A percentile compares a stretch with the other conserved stretches of the same genome.
phyloP scores from a whole-genome alignment of 1,140 invertebrate species.

The Neoseiulus cucumeris region DNA sequence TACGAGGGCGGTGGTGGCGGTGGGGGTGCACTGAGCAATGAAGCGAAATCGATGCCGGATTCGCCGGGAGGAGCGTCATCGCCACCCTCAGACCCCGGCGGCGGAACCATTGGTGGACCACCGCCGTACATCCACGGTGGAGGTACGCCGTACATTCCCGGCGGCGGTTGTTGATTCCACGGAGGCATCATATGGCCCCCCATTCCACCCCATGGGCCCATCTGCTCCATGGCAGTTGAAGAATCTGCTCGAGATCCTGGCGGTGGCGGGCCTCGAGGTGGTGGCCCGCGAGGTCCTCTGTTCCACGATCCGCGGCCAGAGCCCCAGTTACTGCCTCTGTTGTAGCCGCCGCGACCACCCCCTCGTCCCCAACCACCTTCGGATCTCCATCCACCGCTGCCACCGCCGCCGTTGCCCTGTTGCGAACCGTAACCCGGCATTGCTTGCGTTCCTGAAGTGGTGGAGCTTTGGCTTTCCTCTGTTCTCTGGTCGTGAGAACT shows the following conservation, averaged over 20 bases:
- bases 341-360: background rate
- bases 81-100: background rate
- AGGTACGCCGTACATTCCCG: background rate
- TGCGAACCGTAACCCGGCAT: background rate
- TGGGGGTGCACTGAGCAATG: background rate
- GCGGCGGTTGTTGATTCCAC: slow-evolving; percentile 1
- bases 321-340: background rate
- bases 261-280: background rate
- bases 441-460: background rate
- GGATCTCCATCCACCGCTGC: background rate
- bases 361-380: background rate
- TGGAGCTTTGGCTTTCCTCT: background rate
- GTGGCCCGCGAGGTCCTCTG: background rate
- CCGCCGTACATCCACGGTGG: slow-evolving; percentile 9
- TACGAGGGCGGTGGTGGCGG: slow-evolving; percentile 2
- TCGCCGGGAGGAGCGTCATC: background rate
- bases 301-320: background rate
- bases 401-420: background rate
- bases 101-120: background rate
- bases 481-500: background rate
- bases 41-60: background rate
- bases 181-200: background rate
- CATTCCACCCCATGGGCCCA: background rate
- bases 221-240: background rate
- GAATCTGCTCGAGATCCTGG: background rate